Evolutionary conservation across 2,113 vertebrate genomes (phyloP), one percentile per base, ranked within the genome.

Genomic region (Stercorarius parasiticus): DNA sequence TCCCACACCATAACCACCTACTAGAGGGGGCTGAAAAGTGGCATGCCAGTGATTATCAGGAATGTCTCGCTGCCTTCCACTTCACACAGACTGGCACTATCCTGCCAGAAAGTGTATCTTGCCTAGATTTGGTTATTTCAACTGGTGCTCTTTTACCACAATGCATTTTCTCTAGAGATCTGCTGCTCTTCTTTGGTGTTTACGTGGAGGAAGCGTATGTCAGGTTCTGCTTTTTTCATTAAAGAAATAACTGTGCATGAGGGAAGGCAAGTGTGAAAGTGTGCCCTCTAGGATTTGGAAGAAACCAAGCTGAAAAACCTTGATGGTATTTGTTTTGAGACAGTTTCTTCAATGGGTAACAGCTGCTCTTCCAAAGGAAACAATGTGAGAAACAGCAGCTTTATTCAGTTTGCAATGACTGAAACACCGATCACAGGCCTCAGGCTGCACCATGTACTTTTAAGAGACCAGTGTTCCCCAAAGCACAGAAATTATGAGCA

Each of bases 301-400:
- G 52, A 80, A 65, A 66, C 20, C 9, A 29, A 20, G 32, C 52
- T n/a, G 93, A 80, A 96, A 87, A 81, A 18, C 62, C 61, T 30
- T 50, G n/a, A 7, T 13, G 70, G 43, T 93, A 9, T 50, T 66
- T 72, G 56, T 71, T 82, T 88, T 92, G 93, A 92, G 88, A 61
- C 30, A 32, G 14, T 92, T 87, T 80, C 45, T n/a, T 56, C 79
- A 70, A 15, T 26, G 38, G 58, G 22, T 76, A 79, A 59, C 76
- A 59, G 88, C 71, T 42, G 26, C 34, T 66, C 42, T 93, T 97
- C 88, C 65, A 80, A 72, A 86, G 92, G 84, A 91, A 78, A 67
- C 56, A 85, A 65, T 1, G 42, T 42, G 53, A 21, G 38, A 59
- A 83, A 87, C 53, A 69, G 67, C 55, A 93, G 72, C 52, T 78